These are phyloP conservation scores for Antechinus flavipes DNA, from an alignment of 2,113 vertebrate species.

Conservation along the genomic window DNA sequence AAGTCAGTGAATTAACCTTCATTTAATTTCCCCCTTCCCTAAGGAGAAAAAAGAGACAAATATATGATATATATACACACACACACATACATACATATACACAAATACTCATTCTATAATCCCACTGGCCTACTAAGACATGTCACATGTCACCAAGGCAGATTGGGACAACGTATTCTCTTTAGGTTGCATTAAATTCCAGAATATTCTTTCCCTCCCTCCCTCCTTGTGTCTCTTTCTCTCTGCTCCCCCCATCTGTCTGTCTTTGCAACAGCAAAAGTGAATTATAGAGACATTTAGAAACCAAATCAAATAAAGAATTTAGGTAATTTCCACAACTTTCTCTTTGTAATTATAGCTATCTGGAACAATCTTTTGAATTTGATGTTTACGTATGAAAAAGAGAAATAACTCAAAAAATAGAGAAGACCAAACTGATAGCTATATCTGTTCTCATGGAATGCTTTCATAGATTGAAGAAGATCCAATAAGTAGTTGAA, in stretches of 20 bases:
- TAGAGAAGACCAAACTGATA: neutral
- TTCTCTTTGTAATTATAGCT: conserved; percentile 12
- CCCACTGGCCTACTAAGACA: neutral
- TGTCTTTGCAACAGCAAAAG: neutral
- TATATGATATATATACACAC: neutral
- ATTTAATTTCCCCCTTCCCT: neutral
- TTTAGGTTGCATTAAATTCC: neutral
- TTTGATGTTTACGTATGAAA: neutral
- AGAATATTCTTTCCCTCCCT: neutral
- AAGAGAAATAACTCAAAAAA: neutral
- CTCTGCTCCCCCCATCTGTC: too few relatives aligned
- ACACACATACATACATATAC: too few relatives aligned
- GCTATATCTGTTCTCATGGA: neutral
- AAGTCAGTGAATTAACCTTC: neutral
- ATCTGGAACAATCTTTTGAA: neutral
- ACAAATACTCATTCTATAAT: neutral
- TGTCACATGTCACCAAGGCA: neutral
- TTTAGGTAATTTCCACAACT: neutral
- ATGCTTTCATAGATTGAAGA: neutral
- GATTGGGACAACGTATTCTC: neutral
- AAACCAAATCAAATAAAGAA: neutral
- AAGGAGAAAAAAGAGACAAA: neutral
- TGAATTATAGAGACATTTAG: neutral
- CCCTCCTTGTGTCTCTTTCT: neutral
- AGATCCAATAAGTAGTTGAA: conserved; percentile 9